Conservation (phyloP, 2,113 vertebrate genomes). For the Terrapene triunguis region DNA sequence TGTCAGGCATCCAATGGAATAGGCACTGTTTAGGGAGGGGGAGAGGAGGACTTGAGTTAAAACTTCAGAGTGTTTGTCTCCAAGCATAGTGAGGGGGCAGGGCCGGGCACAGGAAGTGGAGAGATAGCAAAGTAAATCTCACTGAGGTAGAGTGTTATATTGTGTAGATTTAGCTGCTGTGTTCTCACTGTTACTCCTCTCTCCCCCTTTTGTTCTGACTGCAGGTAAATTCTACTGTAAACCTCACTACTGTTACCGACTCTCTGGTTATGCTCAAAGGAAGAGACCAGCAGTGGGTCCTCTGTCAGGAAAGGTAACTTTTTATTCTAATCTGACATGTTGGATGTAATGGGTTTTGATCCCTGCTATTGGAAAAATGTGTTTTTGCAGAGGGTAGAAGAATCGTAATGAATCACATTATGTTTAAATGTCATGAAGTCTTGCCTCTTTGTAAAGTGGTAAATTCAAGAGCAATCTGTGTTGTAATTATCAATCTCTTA, state of each 20-base stretch:
- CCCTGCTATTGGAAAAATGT: neutral
- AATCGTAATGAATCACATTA: neutral
- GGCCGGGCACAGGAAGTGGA: neutral
- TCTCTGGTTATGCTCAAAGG: constrained; percentile 93
- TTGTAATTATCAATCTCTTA: neutral
- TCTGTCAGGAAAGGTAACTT: constrained; percentile 86
- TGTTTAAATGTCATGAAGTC: neutral
- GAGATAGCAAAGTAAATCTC: neutral
- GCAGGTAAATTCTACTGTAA: constrained; percentile 99
- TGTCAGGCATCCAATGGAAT: constrained; percentile 65
- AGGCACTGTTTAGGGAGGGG: neutral
- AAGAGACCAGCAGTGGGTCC: constrained; percentile 90
- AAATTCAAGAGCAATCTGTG: neutral
- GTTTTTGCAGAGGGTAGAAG: neutral
- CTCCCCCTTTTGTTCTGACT: constrained; percentile 23
- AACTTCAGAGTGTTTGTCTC: constrained; percentile 44
- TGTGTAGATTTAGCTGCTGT: neutral
- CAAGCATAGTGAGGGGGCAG: neutral
- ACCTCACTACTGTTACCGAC: constrained; percentile 96
- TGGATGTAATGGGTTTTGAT: neutral
- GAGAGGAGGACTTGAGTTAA: constrained; percentile 32
- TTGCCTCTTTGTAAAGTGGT: neutral
- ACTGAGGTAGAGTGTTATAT: neutral
- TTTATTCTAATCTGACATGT: neutral
- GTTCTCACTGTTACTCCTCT: neutral